Evolutionary conservation across 2,113 vertebrate genomes (phyloP), one percentile per base, ranked within the genome.

Genomic region (Corvus cornix): DNA sequence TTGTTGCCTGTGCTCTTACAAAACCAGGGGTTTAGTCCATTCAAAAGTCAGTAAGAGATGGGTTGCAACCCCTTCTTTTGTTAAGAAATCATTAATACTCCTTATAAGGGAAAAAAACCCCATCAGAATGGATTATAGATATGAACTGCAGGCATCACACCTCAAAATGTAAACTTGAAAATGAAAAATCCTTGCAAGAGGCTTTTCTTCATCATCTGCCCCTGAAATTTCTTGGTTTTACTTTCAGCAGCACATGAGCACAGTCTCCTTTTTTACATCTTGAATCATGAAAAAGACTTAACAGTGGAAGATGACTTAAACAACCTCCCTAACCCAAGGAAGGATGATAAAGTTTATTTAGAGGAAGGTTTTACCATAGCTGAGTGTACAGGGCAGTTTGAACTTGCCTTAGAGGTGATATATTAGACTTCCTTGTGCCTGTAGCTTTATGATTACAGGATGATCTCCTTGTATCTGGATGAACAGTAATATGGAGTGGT

Each of bases 401-500:
- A 75, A 44, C 16, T 44, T 53, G n/a, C 41, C 18, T 33, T 76
- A 37, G 72, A 49, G 48, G 3, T 0, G 2, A 28, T 68, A 9
- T 3, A 4, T 52, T 27, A 28, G 79, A 11, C 7, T 24, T 59
- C 30, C 43, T 84, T 43, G 26, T 80, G 30, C 77, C 39, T 66
- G 24, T 48, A 28, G 11, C 37, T 66, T 43, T 84, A 7, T 7
- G 16, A 39, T 62, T 49, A 4, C 41, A 19, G 43, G 26, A 46
- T 62, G 8, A 53, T 63, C 53, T 49, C 9, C 26, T 64, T 56
- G 15, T 26, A 6, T 52, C 9, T 84, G 48, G 18, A 41, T 27
- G 37, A 69, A 28, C 3, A 3, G 35, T 26, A 60, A 6, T 7
- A 4, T 0, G 0, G 46, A 37, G 20, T 0, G 0, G 6, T 79